Conservation (phyloP, 2,113 vertebrate genomes). For the Chaenocephalus aceratus region DNA sequence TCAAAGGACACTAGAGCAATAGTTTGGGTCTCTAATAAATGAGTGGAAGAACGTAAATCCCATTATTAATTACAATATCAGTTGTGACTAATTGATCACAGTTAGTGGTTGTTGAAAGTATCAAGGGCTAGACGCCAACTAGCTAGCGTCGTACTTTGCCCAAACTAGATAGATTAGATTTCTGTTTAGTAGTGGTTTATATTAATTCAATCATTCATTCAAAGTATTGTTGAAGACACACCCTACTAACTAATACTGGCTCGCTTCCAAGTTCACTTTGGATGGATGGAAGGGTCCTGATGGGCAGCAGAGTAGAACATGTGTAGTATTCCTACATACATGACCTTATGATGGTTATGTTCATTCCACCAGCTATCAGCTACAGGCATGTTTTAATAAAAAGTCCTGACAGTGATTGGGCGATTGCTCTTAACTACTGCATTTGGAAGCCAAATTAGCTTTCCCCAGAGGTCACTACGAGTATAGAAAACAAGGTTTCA, state of each 20-base stretch:
- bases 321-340: background rate
- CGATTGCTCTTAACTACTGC: slow-evolving; percentile 40
- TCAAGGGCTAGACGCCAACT: too few species aligned
- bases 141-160: too few species aligned
- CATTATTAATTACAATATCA: background rate
- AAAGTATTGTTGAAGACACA: too few species aligned
- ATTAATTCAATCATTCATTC: too few species aligned
- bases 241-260: too few species aligned
- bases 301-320: background rate
- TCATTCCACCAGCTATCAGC: slow-evolving; percentile 30
- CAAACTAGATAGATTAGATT: background rate
- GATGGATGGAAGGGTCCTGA: slow-evolving; percentile 10
- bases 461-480: slow-evolving; percentile 38
- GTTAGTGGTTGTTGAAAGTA: too few species aligned
- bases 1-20: background rate
- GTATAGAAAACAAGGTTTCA: slow-evolving; percentile 17
- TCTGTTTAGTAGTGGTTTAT: too few species aligned
- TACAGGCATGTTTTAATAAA: slow-evolving; percentile 19
- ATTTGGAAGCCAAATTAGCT: slow-evolving; percentile 60
- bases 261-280: too few species aligned
- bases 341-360: slow-evolving; percentile 1
- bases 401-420: slow-evolving; percentile 1
- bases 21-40: too few species aligned
- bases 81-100: too few species aligned
- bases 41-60: too few species aligned